phyloP scores from a whole-genome alignment of 2,888 invertebrate genomes.

The Notodonta ziczac region DNA sequence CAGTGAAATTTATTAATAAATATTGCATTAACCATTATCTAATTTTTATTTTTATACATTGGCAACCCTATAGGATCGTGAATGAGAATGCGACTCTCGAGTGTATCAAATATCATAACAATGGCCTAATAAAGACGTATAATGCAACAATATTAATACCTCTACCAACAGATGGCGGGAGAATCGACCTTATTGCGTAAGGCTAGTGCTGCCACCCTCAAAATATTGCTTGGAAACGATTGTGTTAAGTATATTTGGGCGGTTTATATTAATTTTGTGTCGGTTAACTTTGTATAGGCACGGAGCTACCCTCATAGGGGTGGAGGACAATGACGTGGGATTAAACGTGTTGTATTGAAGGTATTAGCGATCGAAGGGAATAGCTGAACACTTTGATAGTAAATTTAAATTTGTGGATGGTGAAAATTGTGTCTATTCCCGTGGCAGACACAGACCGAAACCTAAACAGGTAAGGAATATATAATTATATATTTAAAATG shows the following conservation, averaged over 20 bases:
- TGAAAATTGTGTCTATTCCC: no score
- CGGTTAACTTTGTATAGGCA: constrained; percentile 58
- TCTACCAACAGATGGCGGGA: constrained; percentile 45
- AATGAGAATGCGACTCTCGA: constrained; percentile 58
- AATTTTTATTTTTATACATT: constrained; percentile 38
- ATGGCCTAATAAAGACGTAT: constrained; percentile 58
- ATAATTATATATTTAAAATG: no score
- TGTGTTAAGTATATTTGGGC: constrained; percentile 73
- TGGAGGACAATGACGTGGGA: constrained; percentile 74
- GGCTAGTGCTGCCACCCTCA: constrained; percentile 46
- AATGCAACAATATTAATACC: constrained; percentile 60
- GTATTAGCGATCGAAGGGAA: constrained; percentile 68
- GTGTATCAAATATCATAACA: constrained; percentile 61
- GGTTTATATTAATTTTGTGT: constrained; percentile 77
- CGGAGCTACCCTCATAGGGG: constrained; percentile 51
- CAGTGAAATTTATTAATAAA: constrained; percentile 84
- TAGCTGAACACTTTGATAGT: constrained; percentile 30
- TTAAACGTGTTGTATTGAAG: constrained; percentile 76
- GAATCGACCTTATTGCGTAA: constrained; percentile 44
- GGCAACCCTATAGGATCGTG: constrained; percentile 47
- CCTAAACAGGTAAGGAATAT: no score
- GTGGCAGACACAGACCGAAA: no score
- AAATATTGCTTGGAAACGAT: constrained; percentile 57
- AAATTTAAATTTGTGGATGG: constrained; percentile 19
- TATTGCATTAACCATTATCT: constrained; percentile 78